Percentiles rank a stretch among this genome's conserved stretches.
phyloP scores from a whole-genome alignment of 2,888 invertebrate species.

The Drosophila antonietae region DNA sequence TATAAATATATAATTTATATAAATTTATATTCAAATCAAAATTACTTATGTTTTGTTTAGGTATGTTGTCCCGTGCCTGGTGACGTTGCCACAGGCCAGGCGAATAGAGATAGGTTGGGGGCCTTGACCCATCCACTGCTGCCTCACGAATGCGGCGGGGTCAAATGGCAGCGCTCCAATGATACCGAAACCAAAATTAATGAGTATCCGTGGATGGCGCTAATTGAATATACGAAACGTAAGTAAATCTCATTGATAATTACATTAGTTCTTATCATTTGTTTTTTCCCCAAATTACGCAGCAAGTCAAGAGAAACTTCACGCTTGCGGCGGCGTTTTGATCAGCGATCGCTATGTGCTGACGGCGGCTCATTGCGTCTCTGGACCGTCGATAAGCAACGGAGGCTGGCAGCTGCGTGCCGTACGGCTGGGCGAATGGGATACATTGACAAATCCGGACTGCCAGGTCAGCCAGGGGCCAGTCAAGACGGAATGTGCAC shows the following conservation, averaged over 20 bases:
- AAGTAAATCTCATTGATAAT: conserved; percentile 20
- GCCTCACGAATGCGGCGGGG: conserved; percentile 55
- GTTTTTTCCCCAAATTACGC: conserved; percentile 6
- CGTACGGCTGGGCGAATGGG: conserved; percentile 69
- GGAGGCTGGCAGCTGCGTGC: conserved; percentile 35
- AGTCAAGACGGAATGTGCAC: conserved; percentile 49
- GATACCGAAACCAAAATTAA: conserved; percentile 55
- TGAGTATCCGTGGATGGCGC: conserved; percentile 67
- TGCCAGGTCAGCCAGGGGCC: conserved; percentile 42
- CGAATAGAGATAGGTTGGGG: conserved; percentile 22
- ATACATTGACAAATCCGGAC: conserved; percentile 67
- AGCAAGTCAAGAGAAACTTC: conserved; percentile 58
- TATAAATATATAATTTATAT: too few relatives aligned
- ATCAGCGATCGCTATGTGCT: conserved; percentile 64
- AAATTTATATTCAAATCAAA: neutral
- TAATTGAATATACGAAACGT: conserved; percentile 63
- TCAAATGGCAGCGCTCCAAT: conserved; percentile 51
- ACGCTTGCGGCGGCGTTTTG: conserved; percentile 69
- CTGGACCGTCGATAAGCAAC: conserved; percentile 16
- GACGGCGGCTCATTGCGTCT: conserved; percentile 64
- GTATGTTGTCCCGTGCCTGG: conserved; percentile 55
- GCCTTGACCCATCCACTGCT: conserved; percentile 46
- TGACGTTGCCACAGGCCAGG: neutral
- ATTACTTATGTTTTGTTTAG: conserved; percentile 26
- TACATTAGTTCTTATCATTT: conserved; percentile 31